Evolutionary conservation across 2,888 invertebrate genomes (phyloP), one percentile per base, ranked within the genome.

Genomic region (Augiades crinisus): DNA sequence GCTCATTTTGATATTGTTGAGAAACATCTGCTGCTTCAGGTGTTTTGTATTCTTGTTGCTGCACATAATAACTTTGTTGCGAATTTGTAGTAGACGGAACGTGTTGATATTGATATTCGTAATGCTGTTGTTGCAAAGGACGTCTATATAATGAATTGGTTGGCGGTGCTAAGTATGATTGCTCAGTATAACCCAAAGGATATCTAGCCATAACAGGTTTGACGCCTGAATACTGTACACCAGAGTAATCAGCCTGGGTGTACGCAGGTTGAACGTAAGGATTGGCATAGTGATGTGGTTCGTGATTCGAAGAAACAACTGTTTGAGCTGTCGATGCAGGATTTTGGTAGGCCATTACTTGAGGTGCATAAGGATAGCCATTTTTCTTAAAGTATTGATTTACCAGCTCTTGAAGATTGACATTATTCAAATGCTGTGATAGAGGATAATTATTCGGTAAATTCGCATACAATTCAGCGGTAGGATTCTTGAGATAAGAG

Each of bases 341-440:
- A 7, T 74, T 57, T 49, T 77, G 77, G 55, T 84, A 85, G 17
- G 77, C 59, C 75, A 74, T 84, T 13, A 86, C 73, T 63, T 84
- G 81, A 47, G 87, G 84, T 3, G 81, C 83, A 56, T 75, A 75
- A 5, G 78, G 72, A 54, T 75, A 86, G 6, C 89, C 89, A 52
- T 78, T 77, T 59, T 88, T 88, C 61, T 80, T 78, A 37, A 91
- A 84, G 63, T 92, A 92, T 57, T 90, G 83, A 56, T 87, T 82
- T 0, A 92, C 84, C 21, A 92, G 67, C 13, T 86, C 77, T 75
- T 92, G 92, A 21, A 92, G 68, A 62, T 92, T 91, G 0, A 92
- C 78, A 55, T 85, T 84, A 55, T 92, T 92, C 22, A 92, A 75
- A 55, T 87, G 81, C 45, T 87, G 81, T 0, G 91, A 89, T 21